Evolutionary conservation across 2,113 vertebrate genomes (phyloP).

Genomic region (Trichechus manatus): DNA sequence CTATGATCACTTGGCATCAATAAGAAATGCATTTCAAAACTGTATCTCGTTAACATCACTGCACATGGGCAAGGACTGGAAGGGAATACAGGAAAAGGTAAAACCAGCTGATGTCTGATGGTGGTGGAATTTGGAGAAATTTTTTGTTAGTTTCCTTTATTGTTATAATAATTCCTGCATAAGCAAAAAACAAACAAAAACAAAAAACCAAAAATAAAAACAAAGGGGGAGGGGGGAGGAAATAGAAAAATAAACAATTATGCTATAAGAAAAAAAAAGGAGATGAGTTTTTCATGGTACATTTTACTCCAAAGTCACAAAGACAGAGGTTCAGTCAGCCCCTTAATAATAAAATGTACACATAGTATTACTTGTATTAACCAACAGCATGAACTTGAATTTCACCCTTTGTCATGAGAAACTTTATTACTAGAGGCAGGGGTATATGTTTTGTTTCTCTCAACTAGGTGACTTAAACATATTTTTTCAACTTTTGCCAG

Average conservation of each 20-base stretch:
- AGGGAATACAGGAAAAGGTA: conserved; percentile 10
- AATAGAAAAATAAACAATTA: not conserved
- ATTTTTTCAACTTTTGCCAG: not conserved
- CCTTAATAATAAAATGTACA: not conserved
- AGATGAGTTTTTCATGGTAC: not conserved
- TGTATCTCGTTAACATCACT: not conserved
- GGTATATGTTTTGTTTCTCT: not conserved
- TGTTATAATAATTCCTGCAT: conserved; percentile 16
- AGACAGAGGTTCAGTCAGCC: not conserved
- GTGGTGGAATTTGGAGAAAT: not conserved
- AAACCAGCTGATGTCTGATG: not conserved
- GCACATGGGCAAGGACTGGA: not conserved
- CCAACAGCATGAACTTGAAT: not conserved
- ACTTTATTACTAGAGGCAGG: not conserved
- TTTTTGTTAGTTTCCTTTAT: conserved; percentile 38
- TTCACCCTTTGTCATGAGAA: not conserved
- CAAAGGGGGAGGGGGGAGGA: not conserved
- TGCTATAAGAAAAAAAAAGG: not conserved
- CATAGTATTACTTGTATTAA: not conserved
- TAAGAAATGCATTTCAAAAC: conserved; percentile 33
- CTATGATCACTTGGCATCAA: conserved; percentile 20
- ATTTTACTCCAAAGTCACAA: conserved; percentile 24
- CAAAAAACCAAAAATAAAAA: not conserved
- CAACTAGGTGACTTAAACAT: not conserved
- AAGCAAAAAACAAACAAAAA: not conserved